Evolutionary conservation across 1,140 invertebrate species (phyloP).

Genomic region (Psix sp.): DNA sequence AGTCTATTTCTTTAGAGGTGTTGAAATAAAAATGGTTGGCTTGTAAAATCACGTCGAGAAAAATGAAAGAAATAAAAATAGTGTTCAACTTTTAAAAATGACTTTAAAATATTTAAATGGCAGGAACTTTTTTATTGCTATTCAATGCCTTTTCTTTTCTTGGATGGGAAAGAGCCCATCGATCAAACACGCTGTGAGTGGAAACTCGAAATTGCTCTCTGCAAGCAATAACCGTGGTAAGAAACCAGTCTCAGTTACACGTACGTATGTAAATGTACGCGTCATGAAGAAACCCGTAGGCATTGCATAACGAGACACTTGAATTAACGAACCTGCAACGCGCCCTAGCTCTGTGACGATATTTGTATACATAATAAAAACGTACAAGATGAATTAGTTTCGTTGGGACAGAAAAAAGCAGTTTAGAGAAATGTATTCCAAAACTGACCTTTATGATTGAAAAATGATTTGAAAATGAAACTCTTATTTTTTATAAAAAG

Average conservation of each 20-base stretch:
- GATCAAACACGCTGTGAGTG: constrained; percentile 20
- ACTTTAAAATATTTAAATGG: too few relatives aligned
- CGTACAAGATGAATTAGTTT: constrained; percentile 15
- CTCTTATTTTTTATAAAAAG: too few relatives aligned
- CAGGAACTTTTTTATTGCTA: constrained; percentile 26
- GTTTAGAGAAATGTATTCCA: constrained; percentile 35
- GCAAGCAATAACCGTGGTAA: constrained; percentile 23
- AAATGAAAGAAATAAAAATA: too few relatives aligned
- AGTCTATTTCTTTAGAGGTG: too few relatives aligned
- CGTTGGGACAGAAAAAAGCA: neutral
- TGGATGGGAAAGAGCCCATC: constrained; percentile 8
- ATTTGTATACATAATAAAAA: constrained; percentile 54
- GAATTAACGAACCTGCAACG: constrained; percentile 52
- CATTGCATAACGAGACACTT: constrained; percentile 56
- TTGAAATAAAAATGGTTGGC: too few relatives aligned
- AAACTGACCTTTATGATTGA: constrained; percentile 33
- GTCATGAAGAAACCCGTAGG: constrained; percentile 42
- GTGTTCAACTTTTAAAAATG: too few relatives aligned
- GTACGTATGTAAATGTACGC: constrained; percentile 32
- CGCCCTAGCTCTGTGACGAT: constrained; percentile 22
- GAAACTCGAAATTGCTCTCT: constrained; percentile 21
- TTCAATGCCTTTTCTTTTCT: constrained; percentile 14
- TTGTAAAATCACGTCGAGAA: too few relatives aligned
- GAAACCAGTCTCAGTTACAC: constrained; percentile 27
- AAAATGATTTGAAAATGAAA: too few relatives aligned